Evolutionary conservation across 2,113 vertebrate genomes (phyloP), one percentile per base, ranked within the genome.

Genomic region (Galemys pyrenaicus): DNA sequence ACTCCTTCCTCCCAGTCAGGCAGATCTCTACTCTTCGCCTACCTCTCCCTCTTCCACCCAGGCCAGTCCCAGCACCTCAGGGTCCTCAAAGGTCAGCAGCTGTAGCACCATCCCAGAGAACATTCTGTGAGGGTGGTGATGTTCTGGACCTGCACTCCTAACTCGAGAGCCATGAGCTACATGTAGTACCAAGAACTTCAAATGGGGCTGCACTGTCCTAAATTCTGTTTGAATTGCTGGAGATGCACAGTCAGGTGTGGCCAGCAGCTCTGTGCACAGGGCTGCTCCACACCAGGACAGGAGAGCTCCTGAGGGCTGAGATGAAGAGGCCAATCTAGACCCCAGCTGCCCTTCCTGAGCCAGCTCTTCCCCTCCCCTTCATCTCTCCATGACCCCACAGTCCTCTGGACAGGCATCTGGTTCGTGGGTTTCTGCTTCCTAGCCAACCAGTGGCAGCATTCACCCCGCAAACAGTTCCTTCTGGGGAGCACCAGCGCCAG

Each of bases 351-450:
- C 49, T 68, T 30, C 44, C 80, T 64, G 65, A 92, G n/a, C 41
- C 6, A 2, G 5, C 24, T 26, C 12, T 46, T 4, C 11, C 70
- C 4, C 1, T 6, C 0, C 24, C 75, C n/a, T 20, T 74, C 75
- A 90, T 77, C 83, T 92, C 68, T 73, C 89, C 65, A 5, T 17
- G 0, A 64, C 19, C 17, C 74, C n/a, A 1, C 84, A 98, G 98
- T 94, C 79, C 46, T 98, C 82, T 98, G 97, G 97, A 70, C 94
- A 32, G 75, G 89, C 58, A 12, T 96, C 77, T 98, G 98, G 98
- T 97, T 97, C 82, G 28, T 97, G 86, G 97, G 95, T 6, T 98
- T 98, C 96, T 98, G 97, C 91, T 97, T 98, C 96, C 93, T 98
- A 93, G 84, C 96, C 82, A 95, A 96, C 90, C 96, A 98, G 83